Evolutionary conservation across 1,140 invertebrate species (phyloP).

Genomic region (Eciton burchellii): DNA sequence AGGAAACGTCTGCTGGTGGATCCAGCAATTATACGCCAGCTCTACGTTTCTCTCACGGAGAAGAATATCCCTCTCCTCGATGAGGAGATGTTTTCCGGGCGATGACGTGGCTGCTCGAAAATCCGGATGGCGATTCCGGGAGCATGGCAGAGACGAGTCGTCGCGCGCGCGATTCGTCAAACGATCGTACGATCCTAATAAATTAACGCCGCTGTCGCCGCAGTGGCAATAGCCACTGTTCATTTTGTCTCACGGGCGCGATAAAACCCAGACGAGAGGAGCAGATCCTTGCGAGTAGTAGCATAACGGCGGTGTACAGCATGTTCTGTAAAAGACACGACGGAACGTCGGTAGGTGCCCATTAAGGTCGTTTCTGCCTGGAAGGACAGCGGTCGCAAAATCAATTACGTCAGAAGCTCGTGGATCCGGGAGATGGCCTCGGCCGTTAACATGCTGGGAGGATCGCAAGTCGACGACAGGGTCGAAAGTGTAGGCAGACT

Average conservation of each 20-base stretch:
- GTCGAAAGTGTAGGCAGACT: slow-evolving; percentile 61
- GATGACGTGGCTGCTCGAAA: too few species aligned
- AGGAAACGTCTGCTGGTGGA: too few species aligned
- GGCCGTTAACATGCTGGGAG: slow-evolving; percentile 55
- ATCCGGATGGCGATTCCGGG: too few species aligned
- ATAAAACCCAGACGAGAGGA: slow-evolving; percentile 33
- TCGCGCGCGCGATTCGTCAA: not conserved
- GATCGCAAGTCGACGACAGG: slow-evolving; percentile 62
- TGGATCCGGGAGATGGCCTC: slow-evolving; percentile 47
- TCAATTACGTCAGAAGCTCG: slow-evolving; percentile 73
- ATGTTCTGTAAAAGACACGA: slow-evolving; percentile 73
- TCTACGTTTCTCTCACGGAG: too few species aligned
- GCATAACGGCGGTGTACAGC: slow-evolving; percentile 64
- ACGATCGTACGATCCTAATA: slow-evolving; percentile 12
- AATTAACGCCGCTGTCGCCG: slow-evolving; percentile 9
- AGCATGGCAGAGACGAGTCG: too few species aligned
- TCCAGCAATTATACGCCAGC: too few species aligned
- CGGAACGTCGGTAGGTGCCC: slow-evolving; percentile 63
- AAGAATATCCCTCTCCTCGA: too few species aligned
- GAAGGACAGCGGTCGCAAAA: slow-evolving; percentile 74
- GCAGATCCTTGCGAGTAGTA: slow-evolving; percentile 52
- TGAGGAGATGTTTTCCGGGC: too few species aligned
- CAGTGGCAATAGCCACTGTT: slow-evolving; percentile 17
- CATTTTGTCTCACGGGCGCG: slow-evolving; percentile 24
- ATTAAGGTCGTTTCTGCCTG: slow-evolving; percentile 73